Evolutionary conservation across 2,113 vertebrate species (phyloP).

Genomic region (Sula dactylatra): DNA sequence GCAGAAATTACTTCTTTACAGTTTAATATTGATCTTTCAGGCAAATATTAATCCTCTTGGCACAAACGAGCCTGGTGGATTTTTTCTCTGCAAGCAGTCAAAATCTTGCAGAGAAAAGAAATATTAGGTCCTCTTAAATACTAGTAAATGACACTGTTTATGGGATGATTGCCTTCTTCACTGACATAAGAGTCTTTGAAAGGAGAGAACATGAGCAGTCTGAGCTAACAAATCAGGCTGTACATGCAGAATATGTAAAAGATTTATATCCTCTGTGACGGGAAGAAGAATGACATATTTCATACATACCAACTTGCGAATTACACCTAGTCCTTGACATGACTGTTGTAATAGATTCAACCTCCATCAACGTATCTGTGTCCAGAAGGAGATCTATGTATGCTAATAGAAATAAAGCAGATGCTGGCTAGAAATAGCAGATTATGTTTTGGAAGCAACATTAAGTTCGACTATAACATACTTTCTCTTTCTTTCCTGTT

Average conservation of each 20-base stretch:
- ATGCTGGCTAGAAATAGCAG: neutral
- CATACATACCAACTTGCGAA: neutral
- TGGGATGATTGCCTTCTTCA: neutral
- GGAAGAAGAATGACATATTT: neutral
- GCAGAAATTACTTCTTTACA: neutral
- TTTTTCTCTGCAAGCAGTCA: neutral
- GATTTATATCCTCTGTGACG: neutral
- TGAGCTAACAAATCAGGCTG: neutral
- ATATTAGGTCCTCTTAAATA: neutral
- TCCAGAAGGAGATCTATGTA: neutral
- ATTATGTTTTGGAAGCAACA: neutral
- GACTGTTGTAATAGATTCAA: neutral
- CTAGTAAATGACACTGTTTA: neutral
- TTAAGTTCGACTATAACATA: neutral
- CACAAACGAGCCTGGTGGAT: neutral
- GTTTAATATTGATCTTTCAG: constrained; percentile 3
- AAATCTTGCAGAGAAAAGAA: neutral
- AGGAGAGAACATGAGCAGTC: neutral
- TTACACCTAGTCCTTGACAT: neutral
- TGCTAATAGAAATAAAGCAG: neutral
- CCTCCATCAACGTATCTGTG: neutral
- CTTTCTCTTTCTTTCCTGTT: neutral
- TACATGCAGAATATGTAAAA: neutral
- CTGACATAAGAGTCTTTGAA: neutral
- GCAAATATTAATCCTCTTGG: neutral